Conservation (phyloP, 2,888 invertebrate genomes). For the Leptopilina syphax region DNA sequence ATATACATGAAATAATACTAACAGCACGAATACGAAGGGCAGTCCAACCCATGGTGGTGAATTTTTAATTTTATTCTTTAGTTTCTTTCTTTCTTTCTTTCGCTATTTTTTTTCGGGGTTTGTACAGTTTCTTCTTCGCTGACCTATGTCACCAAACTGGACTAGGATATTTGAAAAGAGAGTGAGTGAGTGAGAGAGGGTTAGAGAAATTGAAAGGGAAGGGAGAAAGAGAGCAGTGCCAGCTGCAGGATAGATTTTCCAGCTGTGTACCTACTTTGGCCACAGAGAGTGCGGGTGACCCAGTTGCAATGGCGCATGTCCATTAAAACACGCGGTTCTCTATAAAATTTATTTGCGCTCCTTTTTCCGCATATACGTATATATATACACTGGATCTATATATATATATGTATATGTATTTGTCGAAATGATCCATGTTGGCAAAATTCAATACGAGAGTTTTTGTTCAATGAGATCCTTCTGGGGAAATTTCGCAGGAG, state of each 20-base stretch:
- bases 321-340: slow-evolving; percentile 64
- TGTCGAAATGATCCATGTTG: not conserved
- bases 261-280: slow-evolving; percentile 57
- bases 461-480: not conserved
- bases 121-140: slow-evolving; percentile 60
- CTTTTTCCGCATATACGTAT: too few species aligned
- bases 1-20: slow-evolving; percentile 70
- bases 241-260: slow-evolving; percentile 67
- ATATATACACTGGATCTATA: too few species aligned
- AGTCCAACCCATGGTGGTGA: slow-evolving; percentile 79
- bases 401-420: too few species aligned
- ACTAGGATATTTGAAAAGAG: slow-evolving; percentile 52
- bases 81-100: too few species aligned
- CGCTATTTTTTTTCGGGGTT: not conserved
- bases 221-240: slow-evolving; percentile 31
- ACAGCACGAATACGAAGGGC: slow-evolving; percentile 80
- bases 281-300: slow-evolving; percentile 66
- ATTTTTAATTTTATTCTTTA: slow-evolving; percentile 37
- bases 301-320: slow-evolving; percentile 75
- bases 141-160: slow-evolving; percentile 68
- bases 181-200: slow-evolving; percentile 8
- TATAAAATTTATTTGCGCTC: slow-evolving; percentile 54
- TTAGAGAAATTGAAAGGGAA: slow-evolving; percentile 24
- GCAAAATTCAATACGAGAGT: slow-evolving; percentile 14
- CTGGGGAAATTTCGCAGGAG: too few species aligned